phyloP scores from a whole-genome alignment of 2,888 invertebrate genomes.

The Chaetogeoica ovagalla region DNA sequence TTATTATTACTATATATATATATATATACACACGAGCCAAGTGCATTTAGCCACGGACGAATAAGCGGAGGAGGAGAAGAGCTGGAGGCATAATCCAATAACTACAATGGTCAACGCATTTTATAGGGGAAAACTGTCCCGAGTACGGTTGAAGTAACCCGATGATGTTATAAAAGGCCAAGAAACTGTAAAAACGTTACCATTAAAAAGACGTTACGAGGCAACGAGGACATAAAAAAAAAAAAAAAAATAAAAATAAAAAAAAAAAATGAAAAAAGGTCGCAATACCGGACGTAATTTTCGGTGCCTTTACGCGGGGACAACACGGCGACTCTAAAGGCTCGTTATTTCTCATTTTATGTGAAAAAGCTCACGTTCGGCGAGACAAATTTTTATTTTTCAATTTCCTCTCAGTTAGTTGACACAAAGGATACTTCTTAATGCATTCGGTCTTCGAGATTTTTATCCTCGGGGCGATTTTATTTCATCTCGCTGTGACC shows the following conservation, averaged over 20 bases:
- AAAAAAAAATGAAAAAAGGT: slow-evolving; percentile 6
- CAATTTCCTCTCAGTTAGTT: slow-evolving; percentile 44
- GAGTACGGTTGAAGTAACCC: slow-evolving; percentile 49
- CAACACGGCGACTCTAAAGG: slow-evolving; percentile 21
- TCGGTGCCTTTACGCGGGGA: slow-evolving; percentile 42
- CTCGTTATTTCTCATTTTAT: slow-evolving; percentile 51
- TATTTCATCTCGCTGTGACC: neutral
- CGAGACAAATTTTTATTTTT: slow-evolving; percentile 49
- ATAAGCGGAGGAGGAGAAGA: neutral
- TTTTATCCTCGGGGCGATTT: slow-evolving; percentile 24
- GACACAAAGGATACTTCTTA: slow-evolving; percentile 50
- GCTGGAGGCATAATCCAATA: slow-evolving; percentile 26
- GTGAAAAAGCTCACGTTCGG: slow-evolving; percentile 42
- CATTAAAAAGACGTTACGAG: slow-evolving; percentile 50
- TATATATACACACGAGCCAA: neutral
- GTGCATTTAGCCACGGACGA: neutral
- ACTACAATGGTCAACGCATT: slow-evolving; percentile 39
- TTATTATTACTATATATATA: neutral
- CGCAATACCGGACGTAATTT: slow-evolving; percentile 52
- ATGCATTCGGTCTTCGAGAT: slow-evolving; percentile 38
- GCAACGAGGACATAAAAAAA: slow-evolving; percentile 27
- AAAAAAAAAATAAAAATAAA: no score
- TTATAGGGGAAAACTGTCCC: slow-evolving; percentile 45
- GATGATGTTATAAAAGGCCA: slow-evolving; percentile 47
- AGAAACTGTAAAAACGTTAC: slow-evolving; percentile 51